Base-by-base conservation (phyloP, 2,888 invertebrate genomes). In the Pantelozetes paolii region DNA sequence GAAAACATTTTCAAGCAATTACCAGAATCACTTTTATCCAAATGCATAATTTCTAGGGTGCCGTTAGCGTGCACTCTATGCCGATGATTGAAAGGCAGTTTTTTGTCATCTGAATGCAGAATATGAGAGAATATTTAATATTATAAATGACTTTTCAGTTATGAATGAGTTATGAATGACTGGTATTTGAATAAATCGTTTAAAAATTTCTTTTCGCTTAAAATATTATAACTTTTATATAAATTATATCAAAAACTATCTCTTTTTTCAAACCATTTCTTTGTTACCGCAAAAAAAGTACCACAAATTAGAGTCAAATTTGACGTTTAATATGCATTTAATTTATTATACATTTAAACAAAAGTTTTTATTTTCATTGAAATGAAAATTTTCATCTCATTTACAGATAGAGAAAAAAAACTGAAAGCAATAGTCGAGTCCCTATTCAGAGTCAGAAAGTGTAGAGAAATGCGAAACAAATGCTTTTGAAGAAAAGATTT, bases 1-100 rank as follows among this genome's bases (percentile, higher is more conserved):
- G 45, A 71, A 20, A 54, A 72, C 3, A 57, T 30, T 45, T 73
- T 69, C 32, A 50, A 70, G 59, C 76, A 76, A 42, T 75, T 73
- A 57, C 76, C 76, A 20, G 75, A 71, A 54, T 76, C 76, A 77
- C 81, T 81, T 75, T 79, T 80, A 75, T 81, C 81, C 71, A 81
- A 77, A 74, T 81, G 79, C 77, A 81, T 80, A 73, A 76, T 74
- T 30, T 75, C 71, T 28, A 76, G 64, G 2, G 75, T 75, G 20
- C 75, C 76, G 59, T 76, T 76, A n/a, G n/a, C 32, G 54, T 73
- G 59, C 20, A 76, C 69, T 36, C 69, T 62, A 36, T 76, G 76
- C 30, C 76, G 57, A 45, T 76, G 76, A 48, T 76, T 76, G 28
- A 71, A 42, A 9, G 76, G 76, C 23, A 76, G 50, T 72, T 67